Base-by-base conservation (phyloP, 2,797 vertebrate genomes). In the Nyctalus aviator region DNA sequence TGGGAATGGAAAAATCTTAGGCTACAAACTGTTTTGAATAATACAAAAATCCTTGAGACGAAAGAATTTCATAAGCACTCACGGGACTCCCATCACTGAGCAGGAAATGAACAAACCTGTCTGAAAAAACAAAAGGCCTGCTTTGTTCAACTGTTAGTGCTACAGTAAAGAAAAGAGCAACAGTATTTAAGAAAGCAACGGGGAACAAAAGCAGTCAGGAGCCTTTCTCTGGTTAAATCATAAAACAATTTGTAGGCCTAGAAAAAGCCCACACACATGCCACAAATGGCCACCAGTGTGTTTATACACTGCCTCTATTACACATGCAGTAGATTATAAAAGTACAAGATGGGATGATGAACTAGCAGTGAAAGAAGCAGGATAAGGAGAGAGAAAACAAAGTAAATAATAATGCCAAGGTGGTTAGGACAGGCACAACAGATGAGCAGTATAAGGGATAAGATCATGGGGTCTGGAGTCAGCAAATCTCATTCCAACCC, bases 111-210 rank as follows among this genome's bases (percentile, higher is more conserved):
- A 62, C 53, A 89, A 27, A 35, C 5, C n/a, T 57, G 89, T 93
- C 79, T 92, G 57, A 78, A 82, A 94, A 96, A 90, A 75, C 62
- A n/a, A 73, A 96, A 96, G 68, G 76, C 13, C 48, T 32, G 21
- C 14, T 27, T 32, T 4, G 4, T 32, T 46, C 69, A 91, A 21
- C 18, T 18, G 27, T 50, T 46, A 30, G 37, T n/a, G 50, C 35
- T 69, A 13, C 18, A 5, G 0, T 35, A 82, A 75, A 73, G 30
- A 53, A 59, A 18, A 55, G 14, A 75, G 27, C 14, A 35, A 13
- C 17, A 3, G 8, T 17, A n/a, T 73, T 75, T 32, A 73, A 2
- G 27, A 71, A 75, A 82, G n/a, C 44, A 32, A 55, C 20, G 10
- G 17, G 13, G 4, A 8, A 79, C 13, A 20, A 66, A 55, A 77